phyloP scores from a whole-genome alignment of 2,888 invertebrate genomes.

The Pseudococcus jackbeardsleyi region DNA sequence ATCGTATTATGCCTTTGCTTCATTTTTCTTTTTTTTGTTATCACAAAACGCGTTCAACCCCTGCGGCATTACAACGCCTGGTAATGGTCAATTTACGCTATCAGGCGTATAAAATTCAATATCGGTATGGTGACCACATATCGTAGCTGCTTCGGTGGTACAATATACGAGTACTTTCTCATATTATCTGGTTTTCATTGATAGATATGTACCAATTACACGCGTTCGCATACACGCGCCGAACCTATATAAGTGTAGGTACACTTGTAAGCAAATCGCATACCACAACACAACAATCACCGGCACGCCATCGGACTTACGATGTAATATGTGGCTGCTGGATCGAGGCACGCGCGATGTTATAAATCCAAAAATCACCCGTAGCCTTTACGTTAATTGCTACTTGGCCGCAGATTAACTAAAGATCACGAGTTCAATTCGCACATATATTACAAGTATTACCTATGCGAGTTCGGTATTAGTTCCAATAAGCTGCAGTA shows the following conservation, averaged over 20 bases:
- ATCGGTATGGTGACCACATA: background rate
- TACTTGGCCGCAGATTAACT: background rate
- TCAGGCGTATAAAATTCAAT: background rate
- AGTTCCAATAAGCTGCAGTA: too few relatives aligned
- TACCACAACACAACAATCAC: background rate
- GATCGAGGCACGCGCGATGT: background rate
- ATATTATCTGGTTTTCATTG: background rate
- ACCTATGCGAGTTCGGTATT: too few relatives aligned
- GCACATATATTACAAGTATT: background rate
- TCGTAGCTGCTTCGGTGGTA: background rate
- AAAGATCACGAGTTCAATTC: background rate
- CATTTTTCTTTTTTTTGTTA: too few relatives aligned
- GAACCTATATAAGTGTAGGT: background rate
- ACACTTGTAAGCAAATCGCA: background rate
- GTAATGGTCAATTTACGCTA: slow-evolving; percentile 11
- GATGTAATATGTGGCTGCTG: background rate
- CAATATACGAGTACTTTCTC: background rate
- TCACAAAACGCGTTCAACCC: background rate
- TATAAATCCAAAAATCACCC: background rate
- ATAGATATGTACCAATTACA: background rate
- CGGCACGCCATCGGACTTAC: background rate
- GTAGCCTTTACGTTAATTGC: background rate
- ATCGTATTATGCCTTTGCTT: background rate
- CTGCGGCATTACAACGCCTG: background rate
- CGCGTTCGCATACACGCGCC: background rate